A percentile compares a stretch with the other conserved stretches of the same genome.
These are phyloP conservation scores for Rhodeus uyekii DNA, from an alignment of 2,797 vertebrate genomes.

Conservation along the genomic window DNA sequence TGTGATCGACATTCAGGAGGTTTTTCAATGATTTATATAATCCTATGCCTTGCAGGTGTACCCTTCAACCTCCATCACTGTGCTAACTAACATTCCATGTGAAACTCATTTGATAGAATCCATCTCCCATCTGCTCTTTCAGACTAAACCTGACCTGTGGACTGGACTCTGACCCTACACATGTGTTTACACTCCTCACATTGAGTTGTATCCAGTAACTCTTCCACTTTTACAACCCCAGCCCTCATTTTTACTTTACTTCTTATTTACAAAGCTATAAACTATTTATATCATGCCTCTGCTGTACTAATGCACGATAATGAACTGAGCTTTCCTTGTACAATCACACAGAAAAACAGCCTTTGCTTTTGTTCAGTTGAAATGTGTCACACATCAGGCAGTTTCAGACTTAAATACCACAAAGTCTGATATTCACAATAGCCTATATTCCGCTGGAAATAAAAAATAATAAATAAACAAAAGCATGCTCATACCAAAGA, in stretches of 20 bases:
- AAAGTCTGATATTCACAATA: not conserved
- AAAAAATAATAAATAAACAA: not conserved
- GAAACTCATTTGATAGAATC: slow-evolving; percentile 19
- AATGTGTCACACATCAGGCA: slow-evolving; percentile 1
- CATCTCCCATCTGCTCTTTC: slow-evolving; percentile 5
- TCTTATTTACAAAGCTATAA: not conserved
- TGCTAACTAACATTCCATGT: not conserved
- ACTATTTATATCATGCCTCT: not conserved
- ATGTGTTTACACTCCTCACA: slow-evolving; percentile 1
- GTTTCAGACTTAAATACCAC: not conserved
- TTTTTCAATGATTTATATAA: not conserved
- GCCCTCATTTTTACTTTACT: not conserved
- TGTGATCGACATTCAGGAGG: not conserved
- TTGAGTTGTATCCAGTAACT: not conserved
- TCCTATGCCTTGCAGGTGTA: not conserved
- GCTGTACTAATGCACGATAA: not conserved
- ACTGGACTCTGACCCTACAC: slow-evolving; percentile 2
- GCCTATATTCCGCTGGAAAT: not conserved
- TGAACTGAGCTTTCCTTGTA: not conserved
- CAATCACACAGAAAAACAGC: not conserved
- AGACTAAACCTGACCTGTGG: slow-evolving; percentile 18
- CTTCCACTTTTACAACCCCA: slow-evolving; percentile 5
- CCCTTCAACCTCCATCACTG: not conserved
- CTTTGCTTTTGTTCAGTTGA: not conserved
- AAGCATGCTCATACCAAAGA: not conserved